phyloP scores from a whole-genome alignment of 1,140 invertebrate genomes.

The Rhyacophila brunnea region DNA sequence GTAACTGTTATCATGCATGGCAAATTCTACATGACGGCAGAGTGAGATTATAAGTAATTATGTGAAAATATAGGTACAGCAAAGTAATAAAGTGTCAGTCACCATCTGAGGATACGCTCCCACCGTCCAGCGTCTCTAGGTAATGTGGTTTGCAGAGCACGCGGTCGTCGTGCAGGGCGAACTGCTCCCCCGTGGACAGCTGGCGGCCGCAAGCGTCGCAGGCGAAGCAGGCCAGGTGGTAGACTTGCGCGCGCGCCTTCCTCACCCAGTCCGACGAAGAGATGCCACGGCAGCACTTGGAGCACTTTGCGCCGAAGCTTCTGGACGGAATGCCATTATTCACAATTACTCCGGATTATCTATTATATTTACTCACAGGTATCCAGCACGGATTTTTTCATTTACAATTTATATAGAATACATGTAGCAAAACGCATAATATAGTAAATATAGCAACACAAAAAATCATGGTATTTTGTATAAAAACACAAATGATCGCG shows the following conservation, averaged over 20 bases:
- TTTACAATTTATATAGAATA: no score
- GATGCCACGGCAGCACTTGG: slow-evolving; percentile 90
- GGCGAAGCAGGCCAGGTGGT: slow-evolving; percentile 97
- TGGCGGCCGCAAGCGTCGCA: slow-evolving; percentile 97
- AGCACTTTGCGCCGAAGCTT: slow-evolving; percentile 94
- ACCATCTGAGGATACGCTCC: slow-evolving; percentile 85
- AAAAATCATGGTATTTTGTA: no score
- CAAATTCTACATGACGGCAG: no score
- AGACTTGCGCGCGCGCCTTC: slow-evolving; percentile 89
- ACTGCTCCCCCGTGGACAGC: slow-evolving; percentile 95
- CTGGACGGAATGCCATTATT: slow-evolving; percentile 60
- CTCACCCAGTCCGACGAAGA: slow-evolving; percentile 96
- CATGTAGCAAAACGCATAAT: no score
- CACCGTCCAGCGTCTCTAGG: slow-evolving; percentile 88
- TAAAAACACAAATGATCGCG: no score
- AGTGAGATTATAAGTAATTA: no score
- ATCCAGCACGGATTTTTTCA: no score
- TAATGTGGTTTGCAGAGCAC: slow-evolving; percentile 96
- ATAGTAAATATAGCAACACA: no score
- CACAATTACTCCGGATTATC: no score
- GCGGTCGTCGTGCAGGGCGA: slow-evolving; percentile 88
- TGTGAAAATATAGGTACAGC: no score
- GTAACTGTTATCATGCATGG: no score
- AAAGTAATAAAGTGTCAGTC: slow-evolving; percentile 36
- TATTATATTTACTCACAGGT: no score